phyloP scores from a whole-genome alignment of 2,888 invertebrate species.

The Orthosia cruda region DNA sequence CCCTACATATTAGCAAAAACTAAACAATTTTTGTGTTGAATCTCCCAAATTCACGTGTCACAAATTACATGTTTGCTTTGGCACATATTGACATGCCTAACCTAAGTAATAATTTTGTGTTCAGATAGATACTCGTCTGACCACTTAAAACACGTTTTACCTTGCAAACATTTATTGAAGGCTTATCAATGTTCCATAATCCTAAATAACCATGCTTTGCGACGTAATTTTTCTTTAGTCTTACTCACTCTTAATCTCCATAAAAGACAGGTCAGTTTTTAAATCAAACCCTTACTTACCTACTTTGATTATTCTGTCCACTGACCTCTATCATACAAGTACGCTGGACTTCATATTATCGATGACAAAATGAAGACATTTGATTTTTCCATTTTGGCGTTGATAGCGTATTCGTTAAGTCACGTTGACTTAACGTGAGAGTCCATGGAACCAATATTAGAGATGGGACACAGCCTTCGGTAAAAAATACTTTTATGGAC shows the following conservation, averaged over 20 bases:
- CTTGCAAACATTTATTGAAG: slow-evolving; percentile 12
- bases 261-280: not conserved
- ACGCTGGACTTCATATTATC: too few relatives aligned
- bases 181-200: not conserved
- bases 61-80: slow-evolving; percentile 3
- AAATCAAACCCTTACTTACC: not conserved
- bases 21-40: slow-evolving; percentile 13
- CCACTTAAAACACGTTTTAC: slow-evolving; percentile 5
- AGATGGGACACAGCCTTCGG: too few relatives aligned
- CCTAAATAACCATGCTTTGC: not conserved
- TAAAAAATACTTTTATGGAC: too few relatives aligned
- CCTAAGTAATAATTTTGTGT: not conserved
- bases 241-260: not conserved
- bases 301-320: not conserved
- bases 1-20: slow-evolving; percentile 14
- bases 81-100: slow-evolving; percentile 7
- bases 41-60: slow-evolving; percentile 9
- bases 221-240: not conserved
- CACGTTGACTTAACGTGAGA: too few relatives aligned
- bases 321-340: too few relatives aligned
- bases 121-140: not conserved
- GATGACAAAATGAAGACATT: too few relatives aligned
- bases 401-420: too few relatives aligned
- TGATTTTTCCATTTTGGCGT: too few relatives aligned
- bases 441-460: too few relatives aligned